These are phyloP conservation scores for Lota lota DNA, from an alignment of 2,113 vertebrate genomes.

Conservation along the genomic window DNA sequence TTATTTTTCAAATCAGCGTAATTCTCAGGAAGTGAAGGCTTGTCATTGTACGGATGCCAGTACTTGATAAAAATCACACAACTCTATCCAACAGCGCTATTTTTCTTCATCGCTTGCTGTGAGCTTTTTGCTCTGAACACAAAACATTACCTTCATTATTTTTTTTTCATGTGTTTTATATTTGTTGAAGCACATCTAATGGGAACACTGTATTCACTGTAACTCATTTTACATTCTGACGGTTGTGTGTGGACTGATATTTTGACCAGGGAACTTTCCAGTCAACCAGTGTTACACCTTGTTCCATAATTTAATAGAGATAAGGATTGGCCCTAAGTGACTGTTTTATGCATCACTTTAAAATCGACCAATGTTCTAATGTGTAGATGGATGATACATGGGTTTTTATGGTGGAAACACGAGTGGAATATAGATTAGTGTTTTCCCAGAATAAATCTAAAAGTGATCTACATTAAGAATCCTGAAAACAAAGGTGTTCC, in stretches of 20 bases:
- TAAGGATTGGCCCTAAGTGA: conserved; percentile 31
- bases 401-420: conserved; percentile 40
- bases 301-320: conserved; percentile 51
- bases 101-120: conserved; percentile 25
- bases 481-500: conserved; percentile 47
- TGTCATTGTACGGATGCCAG: conserved; percentile 28
- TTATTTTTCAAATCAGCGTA: conserved; percentile 36
- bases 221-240: conserved; percentile 37
- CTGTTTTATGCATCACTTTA: conserved; percentile 33
- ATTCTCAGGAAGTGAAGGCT: conserved; percentile 49
- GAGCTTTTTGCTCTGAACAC: conserved; percentile 41
- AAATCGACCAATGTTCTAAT: conserved; percentile 45
- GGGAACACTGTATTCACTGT: conserved; percentile 31
- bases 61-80: conserved; percentile 59
- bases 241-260: conserved; percentile 44
- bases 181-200: no score
- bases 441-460: conserved; percentile 62
- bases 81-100: conserved; percentile 45
- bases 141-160: conserved; percentile 53
- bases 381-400: conserved; percentile 39
- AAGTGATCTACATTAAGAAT: conserved; percentile 30
- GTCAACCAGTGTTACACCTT: conserved; percentile 38
- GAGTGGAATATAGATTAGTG: conserved; percentile 48
- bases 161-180: no score
- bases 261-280: conserved; percentile 50